Percentiles rank a stretch among this genome's conserved stretches.
Evolutionary conservation across 92 coral and sea anemone species (phyloP).

Genomic region (Pocillopora grandis): DNA sequence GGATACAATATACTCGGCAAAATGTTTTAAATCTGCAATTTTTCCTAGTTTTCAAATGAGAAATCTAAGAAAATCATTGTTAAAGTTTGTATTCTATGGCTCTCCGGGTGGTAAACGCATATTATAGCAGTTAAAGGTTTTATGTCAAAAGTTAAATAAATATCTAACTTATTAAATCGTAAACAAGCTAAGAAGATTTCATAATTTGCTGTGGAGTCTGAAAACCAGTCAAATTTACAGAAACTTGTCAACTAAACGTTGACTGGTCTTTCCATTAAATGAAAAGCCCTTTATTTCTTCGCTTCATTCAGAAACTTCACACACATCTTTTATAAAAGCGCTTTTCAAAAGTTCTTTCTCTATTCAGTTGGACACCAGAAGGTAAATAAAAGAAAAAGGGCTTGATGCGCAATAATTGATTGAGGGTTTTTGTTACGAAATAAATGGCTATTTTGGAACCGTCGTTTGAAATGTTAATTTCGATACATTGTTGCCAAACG

Average conservation of each 20-base stretch:
- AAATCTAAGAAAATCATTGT: not conserved
- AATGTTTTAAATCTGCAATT: not conserved
- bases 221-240: not conserved
- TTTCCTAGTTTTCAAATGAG: not conserved
- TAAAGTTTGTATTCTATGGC: not conserved
- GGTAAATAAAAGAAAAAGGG: not conserved
- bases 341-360: not conserved
- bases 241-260: too few relatives aligned
- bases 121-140: not conserved
- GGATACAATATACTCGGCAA: too few relatives aligned
- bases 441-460: not conserved
- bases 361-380: not conserved
- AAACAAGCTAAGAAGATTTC: not conserved
- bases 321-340: not conserved
- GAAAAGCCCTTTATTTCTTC: too few relatives aligned
- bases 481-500: not conserved
- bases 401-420: not conserved
- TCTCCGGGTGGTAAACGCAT: not conserved
- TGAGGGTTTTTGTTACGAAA: not conserved
- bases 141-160: constrained; percentile 3
- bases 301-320: not conserved
- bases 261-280: too few relatives aligned
- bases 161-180: not conserved
- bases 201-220: not conserved
- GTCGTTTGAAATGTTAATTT: constrained; percentile 5